Evolutionary conservation across 2,113 vertebrate genomes (phyloP), one percentile per base, ranked within the genome.

Genomic region (Chaenogobius annularis): DNA sequence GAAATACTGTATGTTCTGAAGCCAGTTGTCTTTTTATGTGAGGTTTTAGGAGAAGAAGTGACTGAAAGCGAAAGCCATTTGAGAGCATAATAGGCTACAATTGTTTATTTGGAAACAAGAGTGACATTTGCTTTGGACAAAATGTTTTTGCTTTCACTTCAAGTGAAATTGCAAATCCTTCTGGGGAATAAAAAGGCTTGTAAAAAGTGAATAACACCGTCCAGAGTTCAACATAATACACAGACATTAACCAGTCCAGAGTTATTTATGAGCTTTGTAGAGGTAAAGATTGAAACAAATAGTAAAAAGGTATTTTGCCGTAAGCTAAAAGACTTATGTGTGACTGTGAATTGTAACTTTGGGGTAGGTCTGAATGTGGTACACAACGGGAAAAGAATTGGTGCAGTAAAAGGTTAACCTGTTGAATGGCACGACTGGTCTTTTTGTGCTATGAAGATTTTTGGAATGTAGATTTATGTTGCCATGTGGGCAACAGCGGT

Each of bases 1-100:
- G 7, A 15, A 66, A 71, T 62, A 71, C 71, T 82, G 79, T 78
- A 74, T 58, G 59, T 83, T 84, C 82, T 72, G 72, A 78, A 68
- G 79, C 71, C 66, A 68, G 54, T 61, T 78, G 63, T 77, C 67
- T 81, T 74, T 79, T 46, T 66, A n/a, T 35, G 5, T 5, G 47
- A 70, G 43, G 50, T 54, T 59, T 66, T 55, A 50, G 61, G 5
- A 66, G 58, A 71, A 15, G 47, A 78, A 26, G 46, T 69, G 43
- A 68, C 73, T 23, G 12, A 10, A 1, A 52, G 58, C 56, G 64
- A 23, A 73, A 61, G 68, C 15, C 23, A 46, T 31, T 70, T 35
- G 43, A 44, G 15, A 1, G 5, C 54, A 31, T 72, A 74, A 65
- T 47, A n/a, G 50, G 50, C 23, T 37, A 22, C 7, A 72, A 46